These are phyloP conservation scores for Actinemys pallida DNA, from an alignment of 2,113 vertebrate genomes.

Conservation along the genomic window DNA sequence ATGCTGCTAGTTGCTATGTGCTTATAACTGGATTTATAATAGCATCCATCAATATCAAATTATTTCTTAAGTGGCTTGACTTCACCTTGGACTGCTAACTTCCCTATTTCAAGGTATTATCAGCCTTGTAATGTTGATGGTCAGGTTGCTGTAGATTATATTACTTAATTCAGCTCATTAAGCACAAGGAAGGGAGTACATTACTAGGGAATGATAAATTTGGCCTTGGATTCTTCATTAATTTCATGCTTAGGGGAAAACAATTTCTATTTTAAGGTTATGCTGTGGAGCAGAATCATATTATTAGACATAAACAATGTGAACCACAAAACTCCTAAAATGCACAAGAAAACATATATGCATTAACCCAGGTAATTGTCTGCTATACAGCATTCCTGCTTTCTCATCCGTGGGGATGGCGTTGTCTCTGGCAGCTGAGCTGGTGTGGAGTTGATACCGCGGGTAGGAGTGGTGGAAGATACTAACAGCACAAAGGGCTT, in stretches of 20 bases:
- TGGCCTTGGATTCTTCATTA: not conserved
- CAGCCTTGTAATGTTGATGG: not conserved
- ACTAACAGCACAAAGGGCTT: not conserved
- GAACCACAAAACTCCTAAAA: not conserved
- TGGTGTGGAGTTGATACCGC: not conserved
- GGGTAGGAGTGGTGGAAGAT: fast-evolving
- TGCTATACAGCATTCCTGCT: not conserved
- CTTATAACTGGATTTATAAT: not conserved
- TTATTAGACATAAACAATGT: not conserved
- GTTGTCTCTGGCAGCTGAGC: not conserved
- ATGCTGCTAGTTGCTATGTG: not conserved
- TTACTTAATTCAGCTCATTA: not conserved
- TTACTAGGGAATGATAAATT: not conserved
- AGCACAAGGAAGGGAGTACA: not conserved
- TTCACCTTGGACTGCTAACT: not conserved
- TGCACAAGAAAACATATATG: not conserved
- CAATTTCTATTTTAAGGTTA: not conserved
- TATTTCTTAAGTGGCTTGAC: not conserved
- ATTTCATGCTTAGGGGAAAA: not conserved
- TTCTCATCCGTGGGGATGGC: not conserved
- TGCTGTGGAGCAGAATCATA: not conserved
- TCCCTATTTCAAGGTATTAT: not conserved
- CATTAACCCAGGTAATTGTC: not conserved
- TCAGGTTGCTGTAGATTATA: not conserved
- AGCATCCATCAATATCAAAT: not conserved